Conservation (phyloP, 2,888 invertebrate species). For the Scaptomyza cyrtandrae region DNA sequence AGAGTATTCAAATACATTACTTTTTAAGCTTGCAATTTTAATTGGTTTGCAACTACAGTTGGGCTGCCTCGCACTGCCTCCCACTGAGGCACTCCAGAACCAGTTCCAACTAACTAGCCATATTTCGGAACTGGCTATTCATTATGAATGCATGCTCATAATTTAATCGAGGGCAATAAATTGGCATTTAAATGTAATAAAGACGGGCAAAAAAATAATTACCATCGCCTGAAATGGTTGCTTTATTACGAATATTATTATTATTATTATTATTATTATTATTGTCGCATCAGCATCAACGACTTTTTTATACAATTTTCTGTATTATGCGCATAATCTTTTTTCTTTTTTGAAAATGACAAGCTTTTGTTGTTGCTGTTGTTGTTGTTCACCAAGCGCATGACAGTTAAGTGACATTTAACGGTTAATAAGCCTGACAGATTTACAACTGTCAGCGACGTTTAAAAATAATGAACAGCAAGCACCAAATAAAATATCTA, state of each 20-base stretch:
- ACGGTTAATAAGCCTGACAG: conserved; percentile 81
- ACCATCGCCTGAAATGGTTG: conserved; percentile 51
- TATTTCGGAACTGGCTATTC: conserved; percentile 47
- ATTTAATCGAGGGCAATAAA: conserved; percentile 79
- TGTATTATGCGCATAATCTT: conserved; percentile 77
- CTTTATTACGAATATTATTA: conserved; percentile 58
- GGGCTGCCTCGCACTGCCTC: conserved; percentile 7
- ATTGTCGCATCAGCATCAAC: conserved; percentile 31
- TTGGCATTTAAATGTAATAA: conserved; percentile 81
- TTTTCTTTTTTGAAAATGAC: conserved; percentile 47
- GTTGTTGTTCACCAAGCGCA: conserved; percentile 55
- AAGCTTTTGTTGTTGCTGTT: conserved; percentile 24
- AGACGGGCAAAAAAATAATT: conserved; percentile 72
- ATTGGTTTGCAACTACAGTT: conserved; percentile 9
- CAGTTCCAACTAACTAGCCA: neutral
- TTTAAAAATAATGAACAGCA: conserved; percentile 78
- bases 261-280: conserved; percentile 41
- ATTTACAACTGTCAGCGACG: conserved; percentile 77
- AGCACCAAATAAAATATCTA: conserved; percentile 37
- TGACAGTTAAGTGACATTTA: conserved; percentile 81
- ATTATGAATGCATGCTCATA: conserved; percentile 57
- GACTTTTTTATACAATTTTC: conserved; percentile 59
- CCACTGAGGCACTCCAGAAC: neutral
- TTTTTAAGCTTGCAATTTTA: conserved; percentile 25
- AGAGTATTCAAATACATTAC: conserved; percentile 31